Evolutionary conservation across 2,113 vertebrate species (phyloP), one percentile per base, ranked within the genome.

Genomic region (Anoplopoma fimbria): DNA sequence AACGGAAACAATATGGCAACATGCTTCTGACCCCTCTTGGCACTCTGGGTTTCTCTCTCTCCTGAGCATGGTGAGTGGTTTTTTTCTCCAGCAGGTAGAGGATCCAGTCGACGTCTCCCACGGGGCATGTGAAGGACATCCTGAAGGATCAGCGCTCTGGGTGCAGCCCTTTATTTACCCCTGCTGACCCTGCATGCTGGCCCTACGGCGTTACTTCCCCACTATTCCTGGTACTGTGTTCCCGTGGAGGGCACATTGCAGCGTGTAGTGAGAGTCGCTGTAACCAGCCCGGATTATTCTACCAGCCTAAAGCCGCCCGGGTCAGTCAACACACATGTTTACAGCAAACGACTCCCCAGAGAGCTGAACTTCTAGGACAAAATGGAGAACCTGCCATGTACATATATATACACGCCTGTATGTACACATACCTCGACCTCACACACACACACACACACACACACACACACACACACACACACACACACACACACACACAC

Each of bases 271-370:
- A 64, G 74, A 69, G 78, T 38, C 29, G 57, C 69, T 67, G 74
- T 71, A 63, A 40, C 49, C 75, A 69, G 67, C 79, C 85, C 38
- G 45, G 87, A 90, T 91, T 82, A 87, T 87, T 90, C 76, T 77
- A 83, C 80, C 82, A 72, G 82, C 78, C 79, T 79, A 19, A 79
- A 68, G 45, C 61, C 42, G 69, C 74, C 31, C 67, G 47, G 21
- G 74, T 69, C 81, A 82, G 86, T 89, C 87, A 93, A 90, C 90
- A 89, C n/a, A 21, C 33, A 14, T 83, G 89, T 93, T 93, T 90
- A 88, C 86, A 83, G 81, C 63, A 87, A 92, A 89, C 86, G 4
- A 2, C 40, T 87, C 87, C 77, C 71, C 61, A 68, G 69, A 85
- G 34, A 90, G 60, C 68, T 31, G 9, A 23, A 73, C 79, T 88